Base-by-base conservation (phyloP, 1,140 invertebrate genomes). In the Zaprionus taronus region DNA sequence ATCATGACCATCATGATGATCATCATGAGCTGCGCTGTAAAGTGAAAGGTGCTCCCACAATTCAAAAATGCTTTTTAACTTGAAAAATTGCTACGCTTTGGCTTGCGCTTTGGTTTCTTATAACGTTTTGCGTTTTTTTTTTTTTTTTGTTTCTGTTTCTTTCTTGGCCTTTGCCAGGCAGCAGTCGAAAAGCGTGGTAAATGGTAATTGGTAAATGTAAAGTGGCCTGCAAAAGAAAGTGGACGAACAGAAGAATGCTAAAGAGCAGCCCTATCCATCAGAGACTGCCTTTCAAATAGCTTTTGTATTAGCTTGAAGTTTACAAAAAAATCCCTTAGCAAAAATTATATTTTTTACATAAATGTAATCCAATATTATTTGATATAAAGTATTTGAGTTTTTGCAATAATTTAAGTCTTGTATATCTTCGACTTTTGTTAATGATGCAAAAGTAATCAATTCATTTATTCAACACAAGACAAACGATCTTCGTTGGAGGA, bases 1-100 rank as follows among this genome's bases (percentile, higher is more conserved):
- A 22, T 55, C 51, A 26, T 57, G 56, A 57, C 14, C 55, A 26
- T 67, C 55, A 41, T 72, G 11, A 60, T 68, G n/a, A 51, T 34
- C 38, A 65, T 47, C 15, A 60, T 63, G 28, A 62, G 64, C 51
- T 62, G 49, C 63, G 79, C 57, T 60, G 79, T 81, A 91, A 91
- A 91, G 87, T 91, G 89, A 91, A 91, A 91, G 87, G 87, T 91
- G 87, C 87, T 91, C 87, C 87, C 89, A 91, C 87, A 91, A 87
- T 91, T 87, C 78, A 91, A 82, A 77, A 81, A 79, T 89, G 83
- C 84, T 82, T 87, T 89, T 86, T 87, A 89, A 87, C 83, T 89
- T 87, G 68, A 87, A 89, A 84, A 83, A 89, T 81, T 84, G 72
- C 78, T 89, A 84, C 78, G 83, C 63, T 83, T 81, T 81, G 55